Evolutionary conservation across 2,888 invertebrate genomes (phyloP).

Genomic region (Chloroclystis v-ata): DNA sequence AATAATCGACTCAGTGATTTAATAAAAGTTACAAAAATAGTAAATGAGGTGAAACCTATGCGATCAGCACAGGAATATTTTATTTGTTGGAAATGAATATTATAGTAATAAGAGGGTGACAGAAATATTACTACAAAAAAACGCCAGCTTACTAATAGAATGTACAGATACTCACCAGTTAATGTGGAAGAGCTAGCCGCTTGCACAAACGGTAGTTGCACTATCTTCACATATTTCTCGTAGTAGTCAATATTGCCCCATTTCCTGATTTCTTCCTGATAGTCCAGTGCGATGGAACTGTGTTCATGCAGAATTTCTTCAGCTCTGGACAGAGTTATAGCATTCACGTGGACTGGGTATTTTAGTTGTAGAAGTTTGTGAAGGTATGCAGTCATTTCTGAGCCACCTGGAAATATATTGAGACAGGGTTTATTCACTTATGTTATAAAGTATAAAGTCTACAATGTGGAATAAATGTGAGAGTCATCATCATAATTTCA

Average conservation of each 20-base stretch:
- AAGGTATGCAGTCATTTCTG: conserved; percentile 89
- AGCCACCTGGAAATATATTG: conserved; percentile 78
- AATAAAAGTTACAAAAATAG: too few relatives aligned
- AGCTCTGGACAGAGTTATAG: conserved; percentile 90
- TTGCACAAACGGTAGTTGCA: conserved; percentile 90
- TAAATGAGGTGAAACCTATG: too few relatives aligned
- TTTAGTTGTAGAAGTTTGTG: conserved; percentile 93
- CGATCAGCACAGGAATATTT: too few relatives aligned
- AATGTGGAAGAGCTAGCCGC: conserved; percentile 80
- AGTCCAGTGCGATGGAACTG: conserved; percentile 87
- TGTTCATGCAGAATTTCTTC: conserved; percentile 92
- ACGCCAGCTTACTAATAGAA: too few relatives aligned
- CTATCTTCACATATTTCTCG: conserved; percentile 87
- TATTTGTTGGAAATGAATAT: too few relatives aligned
- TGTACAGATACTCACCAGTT: conserved; percentile 60
- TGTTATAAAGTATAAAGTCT: too few relatives aligned
- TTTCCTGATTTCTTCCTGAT: conserved; percentile 85
- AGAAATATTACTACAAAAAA: too few relatives aligned
- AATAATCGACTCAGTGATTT: too few relatives aligned
- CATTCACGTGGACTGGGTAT: conserved; percentile 93
- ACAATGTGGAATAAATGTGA: too few relatives aligned
- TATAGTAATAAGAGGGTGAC: too few relatives aligned
- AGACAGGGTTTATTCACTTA: neutral
- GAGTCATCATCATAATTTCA: too few relatives aligned
- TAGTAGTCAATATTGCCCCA: conserved; percentile 92